phyloP scores from a whole-genome alignment of 2,113 vertebrate genomes.

The Ardeotis arabs region DNA sequence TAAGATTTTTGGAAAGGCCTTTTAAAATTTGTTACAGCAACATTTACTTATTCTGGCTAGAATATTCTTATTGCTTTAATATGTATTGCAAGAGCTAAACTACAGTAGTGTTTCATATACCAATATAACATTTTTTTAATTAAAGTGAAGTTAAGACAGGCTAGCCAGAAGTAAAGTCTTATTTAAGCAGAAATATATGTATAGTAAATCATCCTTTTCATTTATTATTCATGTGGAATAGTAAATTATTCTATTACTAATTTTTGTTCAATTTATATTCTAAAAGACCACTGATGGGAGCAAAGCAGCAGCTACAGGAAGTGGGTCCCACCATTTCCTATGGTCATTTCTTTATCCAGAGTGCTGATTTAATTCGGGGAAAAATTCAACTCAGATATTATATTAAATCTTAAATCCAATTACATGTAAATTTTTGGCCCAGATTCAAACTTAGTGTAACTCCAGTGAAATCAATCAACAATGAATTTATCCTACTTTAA shows the following conservation, averaged over 20 bases:
- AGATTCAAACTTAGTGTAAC: neutral
- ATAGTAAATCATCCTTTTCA: conserved; percentile 37
- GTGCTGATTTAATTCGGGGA: neutral
- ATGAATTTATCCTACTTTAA: neutral
- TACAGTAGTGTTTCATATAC: neutral
- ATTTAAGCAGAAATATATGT: conserved; percentile 30
- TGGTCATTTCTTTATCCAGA: neutral
- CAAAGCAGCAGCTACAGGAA: conserved; percentile 34
- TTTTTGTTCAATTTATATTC: conserved; percentile 51
- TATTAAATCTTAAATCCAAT: neutral
- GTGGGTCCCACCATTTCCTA: conserved; percentile 19
- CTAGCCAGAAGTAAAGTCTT: neutral
- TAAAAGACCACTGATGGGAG: conserved; percentile 1
- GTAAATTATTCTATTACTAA: conserved; percentile 58
- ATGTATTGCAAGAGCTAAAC: neutral
- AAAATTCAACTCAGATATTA: neutral
- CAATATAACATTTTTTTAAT: conserved; percentile 33
- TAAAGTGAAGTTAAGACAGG: conserved; percentile 20
- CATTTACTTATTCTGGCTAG: neutral
- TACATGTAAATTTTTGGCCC: neutral
- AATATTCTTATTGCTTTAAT: neutral
- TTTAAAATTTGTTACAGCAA: neutral
- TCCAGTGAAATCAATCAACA: neutral
- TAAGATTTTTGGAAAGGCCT: neutral
- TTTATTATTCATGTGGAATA: conserved; percentile 57